These are phyloP conservation scores for Saxidomus purpurata DNA, from an alignment of 1,140 invertebrate genomes.

Conservation along the genomic window DNA sequence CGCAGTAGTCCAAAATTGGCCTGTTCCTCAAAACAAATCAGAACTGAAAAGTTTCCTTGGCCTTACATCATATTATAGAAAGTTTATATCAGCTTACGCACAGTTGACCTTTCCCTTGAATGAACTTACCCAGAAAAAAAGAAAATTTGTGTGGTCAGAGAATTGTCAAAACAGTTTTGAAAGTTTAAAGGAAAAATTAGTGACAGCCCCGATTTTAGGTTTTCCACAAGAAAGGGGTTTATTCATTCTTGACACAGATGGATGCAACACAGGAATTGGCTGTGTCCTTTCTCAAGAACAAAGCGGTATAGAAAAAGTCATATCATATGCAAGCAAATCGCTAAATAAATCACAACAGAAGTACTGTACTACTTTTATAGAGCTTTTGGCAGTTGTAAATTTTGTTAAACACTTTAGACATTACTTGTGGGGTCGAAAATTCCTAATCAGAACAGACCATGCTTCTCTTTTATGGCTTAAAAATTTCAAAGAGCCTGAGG, in stretches of 20 bases:
- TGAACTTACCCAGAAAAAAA: conserved; percentile 28
- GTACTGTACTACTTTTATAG: conserved; percentile 32
- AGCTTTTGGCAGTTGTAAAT: conserved; percentile 15
- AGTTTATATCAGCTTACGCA: background rate
- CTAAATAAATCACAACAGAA: conserved; percentile 30
- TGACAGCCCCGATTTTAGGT: background rate
- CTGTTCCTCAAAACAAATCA: background rate
- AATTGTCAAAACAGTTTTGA: conserved; percentile 3
- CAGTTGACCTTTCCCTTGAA: conserved; percentile 2
- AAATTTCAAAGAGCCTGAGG: too few relatives aligned
- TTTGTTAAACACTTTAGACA: conserved; percentile 63
- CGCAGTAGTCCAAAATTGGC: background rate
- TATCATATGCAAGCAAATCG: conserved; percentile 34
- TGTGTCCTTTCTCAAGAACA: conserved; percentile 1
- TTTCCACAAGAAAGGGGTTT: conserved; percentile 17
- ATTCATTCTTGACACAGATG: conserved; percentile 46
- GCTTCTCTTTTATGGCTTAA: too few relatives aligned
- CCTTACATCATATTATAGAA: background rate
- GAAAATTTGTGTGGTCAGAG: background rate
- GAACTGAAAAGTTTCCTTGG: conserved; percentile 32
- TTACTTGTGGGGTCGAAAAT: conserved; percentile 71
- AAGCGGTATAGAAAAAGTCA: conserved; percentile 9
- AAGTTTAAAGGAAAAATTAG: background rate
- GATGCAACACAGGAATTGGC: conserved; percentile 29
- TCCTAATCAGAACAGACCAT: too few relatives aligned